Evolutionary conservation across 2,113 vertebrate genomes (phyloP).

Genomic region (Plectropomus leopardus): DNA sequence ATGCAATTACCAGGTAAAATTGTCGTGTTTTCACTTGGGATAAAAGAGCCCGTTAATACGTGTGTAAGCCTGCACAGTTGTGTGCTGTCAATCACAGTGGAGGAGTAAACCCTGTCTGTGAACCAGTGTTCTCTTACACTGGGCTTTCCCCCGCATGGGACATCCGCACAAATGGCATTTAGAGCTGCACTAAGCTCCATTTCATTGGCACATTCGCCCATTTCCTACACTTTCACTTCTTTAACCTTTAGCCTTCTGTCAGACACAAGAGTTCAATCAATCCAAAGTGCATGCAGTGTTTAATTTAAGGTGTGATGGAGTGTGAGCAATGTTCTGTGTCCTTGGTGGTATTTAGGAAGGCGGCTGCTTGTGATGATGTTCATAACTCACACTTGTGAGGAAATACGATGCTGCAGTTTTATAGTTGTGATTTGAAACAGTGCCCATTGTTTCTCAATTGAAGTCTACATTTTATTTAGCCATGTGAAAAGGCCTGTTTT

Average conservation of each 20-base stretch:
- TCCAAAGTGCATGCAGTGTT: slow-evolving; percentile 29
- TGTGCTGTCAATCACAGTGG: slow-evolving; percentile 68
- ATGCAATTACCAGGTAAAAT: neutral
- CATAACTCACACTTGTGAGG: slow-evolving; percentile 39
- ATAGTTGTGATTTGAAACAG: slow-evolving; percentile 27
- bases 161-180: slow-evolving; percentile 67
- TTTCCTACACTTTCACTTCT: slow-evolving; percentile 55
- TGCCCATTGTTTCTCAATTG: slow-evolving; percentile 18
- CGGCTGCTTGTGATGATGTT: slow-evolving; percentile 23
- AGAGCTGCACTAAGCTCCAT: slow-evolving; percentile 48
- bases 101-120: slow-evolving; percentile 58
- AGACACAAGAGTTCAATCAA: slow-evolving; percentile 37
- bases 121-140: slow-evolving; percentile 65
- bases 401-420: slow-evolving; percentile 34
- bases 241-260: slow-evolving; percentile 30
- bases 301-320: slow-evolving; percentile 47
- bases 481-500: neutral
- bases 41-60: slow-evolving; percentile 11
- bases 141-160: slow-evolving; percentile 45
- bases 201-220: slow-evolving; percentile 56
- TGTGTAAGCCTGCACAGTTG: slow-evolving; percentile 51
- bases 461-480: neutral
- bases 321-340: slow-evolving; percentile 38
- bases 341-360: slow-evolving; percentile 44
- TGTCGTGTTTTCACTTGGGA: slow-evolving; percentile 8